Evolutionary conservation across 2,797 vertebrate species (phyloP).

Genomic region (Tenualosa ilisha): DNA sequence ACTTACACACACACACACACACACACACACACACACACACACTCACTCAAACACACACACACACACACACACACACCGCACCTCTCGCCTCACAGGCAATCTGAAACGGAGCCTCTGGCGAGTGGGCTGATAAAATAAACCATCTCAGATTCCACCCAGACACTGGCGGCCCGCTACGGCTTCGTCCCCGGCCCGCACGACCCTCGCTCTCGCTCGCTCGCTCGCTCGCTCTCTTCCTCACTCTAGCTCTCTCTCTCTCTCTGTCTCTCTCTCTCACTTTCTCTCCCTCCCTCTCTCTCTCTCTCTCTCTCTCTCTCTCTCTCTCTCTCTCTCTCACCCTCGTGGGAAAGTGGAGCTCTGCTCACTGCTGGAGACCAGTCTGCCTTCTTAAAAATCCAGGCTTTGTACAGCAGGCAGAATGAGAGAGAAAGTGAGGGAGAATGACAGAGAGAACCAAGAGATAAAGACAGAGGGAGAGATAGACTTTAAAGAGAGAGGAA

Average conservation of each 20-base stretch:
- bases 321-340: not conserved
- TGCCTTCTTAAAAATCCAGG: not conserved
- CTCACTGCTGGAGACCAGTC: not conserved
- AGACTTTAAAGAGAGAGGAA: not conserved
- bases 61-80: conserved; percentile 9
- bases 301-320: not conserved
- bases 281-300: not conserved
- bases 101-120: conserved; percentile 16
- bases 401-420: not conserved
- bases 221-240: not conserved
- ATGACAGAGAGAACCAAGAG: not conserved
- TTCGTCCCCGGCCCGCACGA: not conserved
- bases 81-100: conserved; percentile 9
- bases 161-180: not conserved
- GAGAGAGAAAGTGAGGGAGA: not conserved
- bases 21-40: conserved; percentile 21
- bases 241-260: too few species aligned
- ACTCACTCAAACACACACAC: conserved; percentile 24
- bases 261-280: too few species aligned
- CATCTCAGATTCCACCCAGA: conserved; percentile 17
- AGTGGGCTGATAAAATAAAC: conserved; percentile 26
- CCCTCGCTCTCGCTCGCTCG: not conserved
- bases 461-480: not conserved
- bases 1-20: conserved; percentile 14
- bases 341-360: conserved; percentile 15